Conservation (phyloP, 2,888 invertebrate species). For the Yponomeuta plumbellus region DNA sequence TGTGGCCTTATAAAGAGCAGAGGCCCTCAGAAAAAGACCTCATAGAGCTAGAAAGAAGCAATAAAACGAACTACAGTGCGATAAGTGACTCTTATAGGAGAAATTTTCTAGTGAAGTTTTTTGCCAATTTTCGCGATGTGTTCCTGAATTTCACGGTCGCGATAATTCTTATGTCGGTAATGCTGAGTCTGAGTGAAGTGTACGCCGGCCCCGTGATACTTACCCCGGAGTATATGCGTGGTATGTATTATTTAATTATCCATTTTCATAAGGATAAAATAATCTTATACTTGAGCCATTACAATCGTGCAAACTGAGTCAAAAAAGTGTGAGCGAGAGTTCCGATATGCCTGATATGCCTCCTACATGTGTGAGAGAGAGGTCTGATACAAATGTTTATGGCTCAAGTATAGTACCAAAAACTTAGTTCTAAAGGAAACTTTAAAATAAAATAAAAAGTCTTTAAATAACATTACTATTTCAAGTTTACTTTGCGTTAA, state of each 20-base stretch:
- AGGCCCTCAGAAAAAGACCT: not conserved
- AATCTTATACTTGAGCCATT: not conserved
- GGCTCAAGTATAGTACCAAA: too few relatives aligned
- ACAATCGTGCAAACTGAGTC: too few relatives aligned
- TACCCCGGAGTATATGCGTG: constrained; percentile 65
- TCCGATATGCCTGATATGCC: too few relatives aligned
- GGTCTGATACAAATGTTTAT: too few relatives aligned
- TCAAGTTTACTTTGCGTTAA: too few relatives aligned
- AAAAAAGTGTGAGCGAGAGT: too few relatives aligned
- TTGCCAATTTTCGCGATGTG: constrained; percentile 44
- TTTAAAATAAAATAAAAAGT: too few relatives aligned
- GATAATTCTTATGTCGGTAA: constrained; percentile 48
- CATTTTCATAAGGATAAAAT: not conserved
- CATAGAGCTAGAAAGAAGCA: not conserved
- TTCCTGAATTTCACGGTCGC: constrained; percentile 52
- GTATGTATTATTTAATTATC: constrained; percentile 32
- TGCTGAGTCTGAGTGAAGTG: constrained; percentile 47
- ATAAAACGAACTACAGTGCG: constrained; percentile 29
- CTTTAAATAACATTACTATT: too few relatives aligned
- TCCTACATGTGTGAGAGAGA: too few relatives aligned
- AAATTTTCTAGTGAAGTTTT: constrained; percentile 37
- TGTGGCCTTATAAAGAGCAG: constrained; percentile 52
- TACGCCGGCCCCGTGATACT: constrained; percentile 59
- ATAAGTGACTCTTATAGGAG: constrained; percentile 35
- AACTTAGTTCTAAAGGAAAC: too few relatives aligned